Evolutionary conservation across 1,140 invertebrate species (phyloP).

Genomic region (Drosophila sucinea): DNA sequence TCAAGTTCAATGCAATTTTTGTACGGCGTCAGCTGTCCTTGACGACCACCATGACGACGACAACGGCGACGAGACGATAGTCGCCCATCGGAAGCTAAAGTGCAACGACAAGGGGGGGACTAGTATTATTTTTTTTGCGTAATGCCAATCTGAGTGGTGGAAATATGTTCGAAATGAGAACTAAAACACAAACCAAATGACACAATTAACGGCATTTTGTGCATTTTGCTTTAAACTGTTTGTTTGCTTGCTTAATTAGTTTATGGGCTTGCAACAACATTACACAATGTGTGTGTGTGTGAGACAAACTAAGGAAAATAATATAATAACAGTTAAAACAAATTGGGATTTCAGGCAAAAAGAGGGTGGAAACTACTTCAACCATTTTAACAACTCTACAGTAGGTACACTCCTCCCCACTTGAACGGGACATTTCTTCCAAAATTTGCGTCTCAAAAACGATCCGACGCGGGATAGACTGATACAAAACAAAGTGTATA

Average conservation of each 20-base stretch:
- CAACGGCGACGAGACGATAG: background rate
- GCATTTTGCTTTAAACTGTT: slow-evolving; percentile 20
- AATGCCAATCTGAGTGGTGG: slow-evolving; percentile 29
- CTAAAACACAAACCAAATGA: slow-evolving; percentile 48
- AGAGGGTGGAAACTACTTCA: background rate
- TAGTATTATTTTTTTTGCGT: background rate
- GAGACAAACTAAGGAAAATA: background rate
- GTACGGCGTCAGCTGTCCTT: slow-evolving; percentile 55
- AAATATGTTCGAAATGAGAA: slow-evolving; percentile 15
- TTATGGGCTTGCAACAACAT: slow-evolving; percentile 36
- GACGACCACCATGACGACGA: slow-evolving; percentile 26
- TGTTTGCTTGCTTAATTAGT: slow-evolving; percentile 37
- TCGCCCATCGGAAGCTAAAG: slow-evolving; percentile 1
- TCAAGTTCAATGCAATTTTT: slow-evolving; percentile 75
- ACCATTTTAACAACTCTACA: background rate
- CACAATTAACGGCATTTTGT: slow-evolving; percentile 40
- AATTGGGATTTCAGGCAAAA: background rate
- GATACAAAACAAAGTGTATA: too few relatives aligned
- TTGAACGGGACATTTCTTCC: too few relatives aligned
- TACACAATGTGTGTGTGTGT: slow-evolving; percentile 20
- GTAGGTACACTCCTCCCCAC: too few relatives aligned
- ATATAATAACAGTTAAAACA: slow-evolving; percentile 23
- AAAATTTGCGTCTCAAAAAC: too few relatives aligned
- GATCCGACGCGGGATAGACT: too few relatives aligned
- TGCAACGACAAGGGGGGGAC: slow-evolving; percentile 18